Evolutionary conservation across 2,888 invertebrate species (phyloP), one percentile per base, ranked within the genome.

Genomic region (Julus scanicus): DNA sequence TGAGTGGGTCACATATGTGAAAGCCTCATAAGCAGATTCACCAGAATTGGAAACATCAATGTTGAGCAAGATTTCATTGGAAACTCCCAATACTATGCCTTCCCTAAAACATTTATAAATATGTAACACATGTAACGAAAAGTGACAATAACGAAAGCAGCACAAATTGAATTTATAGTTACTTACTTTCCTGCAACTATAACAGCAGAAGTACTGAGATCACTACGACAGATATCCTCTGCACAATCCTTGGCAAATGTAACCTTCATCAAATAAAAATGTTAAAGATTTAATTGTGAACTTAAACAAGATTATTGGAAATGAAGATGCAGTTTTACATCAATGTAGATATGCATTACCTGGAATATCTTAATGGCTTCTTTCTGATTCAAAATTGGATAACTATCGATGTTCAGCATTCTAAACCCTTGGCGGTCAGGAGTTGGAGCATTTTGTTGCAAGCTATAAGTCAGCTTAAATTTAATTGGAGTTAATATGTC

Each of bases 171-270:
- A n/a, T n/a, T n/a, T n/a, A n/a, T n/a, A n/a, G n/a, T 17, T 53
- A 13, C 96, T 80, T 80, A 80, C 80, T 80, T 37, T 80, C 37
- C 80, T 37, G 80, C 80, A 80, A 80, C 29, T 80, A 80, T 80
- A 37, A 2, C 37, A 40, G 85, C 95, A 37, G 93, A 92, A 1
- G 97, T 93, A 63, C 94, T 93, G 86, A 98, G 92, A 91, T 97
- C 95, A 91, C 97, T 98, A 91, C 96, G 95, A 91, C 98, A 99
- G 37, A 96, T 93, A 90, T 97, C 97, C 0, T 94, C 93, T 0
- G 98, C 98, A 91, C 98, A 98, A 91, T 98, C 97, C 92, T 98
- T 98, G 90, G 97, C 95, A 94, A 98, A 97, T 85, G 95, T 95
- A 0, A 97, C 97, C 90, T 95, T 80, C 13, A 37, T 94, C 29